Base-by-base conservation (phyloP, 1,140 invertebrate genomes). In the Atta texana region DNA sequence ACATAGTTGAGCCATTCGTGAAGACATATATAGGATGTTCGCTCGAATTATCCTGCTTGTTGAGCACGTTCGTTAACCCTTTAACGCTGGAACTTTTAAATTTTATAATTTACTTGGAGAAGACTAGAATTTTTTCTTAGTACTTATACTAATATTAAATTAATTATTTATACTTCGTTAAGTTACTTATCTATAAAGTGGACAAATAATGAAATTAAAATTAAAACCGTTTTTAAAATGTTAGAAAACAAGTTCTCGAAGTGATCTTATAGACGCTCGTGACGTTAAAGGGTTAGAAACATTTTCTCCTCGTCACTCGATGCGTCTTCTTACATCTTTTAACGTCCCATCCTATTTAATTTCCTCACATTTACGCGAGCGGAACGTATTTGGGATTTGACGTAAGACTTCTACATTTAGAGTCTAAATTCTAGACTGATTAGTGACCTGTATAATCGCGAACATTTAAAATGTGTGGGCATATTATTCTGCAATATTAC, bases 391-490 rank as follows among this genome's bases (percentile, higher is more conserved):
- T 75, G 55, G 5, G 5, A 84, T 63, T 74, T 61, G 24, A 74
- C 71, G 55, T 51, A 61, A 82, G 80, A 82, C 21, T 51, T 49
- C 12, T 61, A 31, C 72, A 44, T 49, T 72, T 82, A 81, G 14
- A 53, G 14, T 44, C 39, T 44, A 44, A 44, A 44, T 44, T 44
- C 7, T 44, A n/a, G 66, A 57, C 64, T 71, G 66, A 82, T 72
- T 49, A 72, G 34, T 39, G 24, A 49, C 7, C 16, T 34, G n/a
- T 57, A 4, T 74, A 74, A 74, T 49, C 6, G 66, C 68, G 51
- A 7, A 24, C 34, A 31, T 21, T 82, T 34, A 59, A 49, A 59
- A 69, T 81, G 49, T 28, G 24, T 81, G 21, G 28, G 18, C 24
- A 6, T 53, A 53, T 82, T 74, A 61, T 16, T 72, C 68, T 49